Conservation (phyloP, 2,113 vertebrate genomes). For the Cyphomyrus discorhynchus region DNA sequence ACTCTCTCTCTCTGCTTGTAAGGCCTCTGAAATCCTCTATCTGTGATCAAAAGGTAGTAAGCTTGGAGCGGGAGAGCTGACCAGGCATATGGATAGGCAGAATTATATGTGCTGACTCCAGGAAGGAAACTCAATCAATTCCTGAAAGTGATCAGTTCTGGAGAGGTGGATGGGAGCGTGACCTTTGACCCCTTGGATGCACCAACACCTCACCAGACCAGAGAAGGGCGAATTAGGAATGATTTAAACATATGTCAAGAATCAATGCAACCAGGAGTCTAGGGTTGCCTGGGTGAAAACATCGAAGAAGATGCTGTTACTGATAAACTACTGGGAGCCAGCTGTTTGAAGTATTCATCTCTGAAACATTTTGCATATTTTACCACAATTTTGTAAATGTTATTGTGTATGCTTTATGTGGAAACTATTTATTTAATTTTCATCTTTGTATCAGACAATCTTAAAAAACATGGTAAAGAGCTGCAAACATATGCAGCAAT, state of each 20-base stretch:
- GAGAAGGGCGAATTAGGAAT: background rate
- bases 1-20: background rate
- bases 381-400: background rate
- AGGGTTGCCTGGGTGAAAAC: background rate
- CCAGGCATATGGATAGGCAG: background rate
- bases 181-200: background rate
- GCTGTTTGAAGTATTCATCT: background rate
- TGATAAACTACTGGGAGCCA: background rate
- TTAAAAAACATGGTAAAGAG: conserved; percentile 19
- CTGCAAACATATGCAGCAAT: conserved; percentile 39
- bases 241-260: background rate
- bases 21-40: background rate
- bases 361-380: background rate
- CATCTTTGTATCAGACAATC: background rate
- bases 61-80: background rate
- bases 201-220: background rate
- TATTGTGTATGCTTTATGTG: background rate
- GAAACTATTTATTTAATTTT: background rate
- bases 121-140: background rate
- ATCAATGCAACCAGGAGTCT: background rate
- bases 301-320: background rate
- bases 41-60: background rate
- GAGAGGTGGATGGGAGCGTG: background rate
- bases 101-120: background rate
- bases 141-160: background rate